These are phyloP conservation scores for Dermolepida albohirtum DNA, from an alignment of 2,888 invertebrate genomes.

Conservation along the genomic window DNA sequence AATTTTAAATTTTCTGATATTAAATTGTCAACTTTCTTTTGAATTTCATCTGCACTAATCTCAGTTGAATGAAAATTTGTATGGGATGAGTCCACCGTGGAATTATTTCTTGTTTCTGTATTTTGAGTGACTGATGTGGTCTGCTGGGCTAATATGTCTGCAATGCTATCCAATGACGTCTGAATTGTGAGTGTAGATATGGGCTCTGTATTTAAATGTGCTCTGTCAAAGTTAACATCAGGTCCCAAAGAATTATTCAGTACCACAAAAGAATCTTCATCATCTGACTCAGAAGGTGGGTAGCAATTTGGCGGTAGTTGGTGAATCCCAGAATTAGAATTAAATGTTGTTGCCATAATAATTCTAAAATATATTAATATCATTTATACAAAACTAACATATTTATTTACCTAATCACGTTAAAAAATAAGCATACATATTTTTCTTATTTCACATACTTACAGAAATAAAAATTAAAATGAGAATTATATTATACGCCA, in stretches of 20 bases:
- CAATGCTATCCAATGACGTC: slow-evolving; percentile 31
- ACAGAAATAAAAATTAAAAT: too few relatives aligned
- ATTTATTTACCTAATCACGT: too few relatives aligned
- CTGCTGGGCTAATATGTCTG: slow-evolving; percentile 23
- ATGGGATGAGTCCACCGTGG: slow-evolving; percentile 11
- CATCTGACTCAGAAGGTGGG: slow-evolving; percentile 53
- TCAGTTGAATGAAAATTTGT: slow-evolving; percentile 23
- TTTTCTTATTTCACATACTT: too few relatives aligned
- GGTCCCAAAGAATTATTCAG: slow-evolving; percentile 47
- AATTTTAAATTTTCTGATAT: slow-evolving; percentile 57
- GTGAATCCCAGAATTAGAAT: slow-evolving; percentile 45
- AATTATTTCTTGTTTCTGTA: slow-evolving; percentile 22
- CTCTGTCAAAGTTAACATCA: slow-evolving; percentile 25
- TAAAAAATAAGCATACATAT: too few relatives aligned
- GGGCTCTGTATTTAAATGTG: slow-evolving; percentile 36
- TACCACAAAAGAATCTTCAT: slow-evolving; percentile 60
- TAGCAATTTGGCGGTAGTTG: slow-evolving; percentile 49
- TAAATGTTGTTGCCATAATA: slow-evolving; percentile 36
- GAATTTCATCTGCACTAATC: slow-evolving; percentile 55
- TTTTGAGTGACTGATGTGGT: background rate
- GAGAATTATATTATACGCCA: too few relatives aligned
- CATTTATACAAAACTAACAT: too few relatives aligned
- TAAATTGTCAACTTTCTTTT: slow-evolving; percentile 55
- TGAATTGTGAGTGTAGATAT: slow-evolving; percentile 39
- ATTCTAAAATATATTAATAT: slow-evolving; percentile 17